phyloP scores from a whole-genome alignment of 1,140 invertebrate genomes.

The Gyrodactylus salaris region DNA sequence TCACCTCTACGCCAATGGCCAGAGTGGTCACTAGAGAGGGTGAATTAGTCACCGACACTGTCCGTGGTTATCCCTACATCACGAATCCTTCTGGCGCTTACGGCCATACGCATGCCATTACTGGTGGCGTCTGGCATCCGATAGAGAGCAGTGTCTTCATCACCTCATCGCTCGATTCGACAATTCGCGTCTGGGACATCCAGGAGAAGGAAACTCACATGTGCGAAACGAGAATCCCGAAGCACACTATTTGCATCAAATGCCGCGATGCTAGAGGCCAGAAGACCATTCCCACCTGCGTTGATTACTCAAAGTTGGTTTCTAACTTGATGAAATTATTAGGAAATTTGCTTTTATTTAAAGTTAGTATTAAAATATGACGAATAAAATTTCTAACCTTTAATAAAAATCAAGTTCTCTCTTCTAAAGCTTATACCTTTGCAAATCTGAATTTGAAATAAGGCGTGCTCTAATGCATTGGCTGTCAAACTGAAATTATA shows the following conservation, averaged over 20 bases:
- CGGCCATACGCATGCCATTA: not conserved
- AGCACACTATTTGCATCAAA: not conserved
- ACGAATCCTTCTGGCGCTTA: not conserved
- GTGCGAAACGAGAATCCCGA: not conserved
- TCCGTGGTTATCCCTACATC: not conserved
- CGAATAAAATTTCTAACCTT: too few species aligned
- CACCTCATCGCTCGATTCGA: not conserved
- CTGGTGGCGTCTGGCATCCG: not conserved
- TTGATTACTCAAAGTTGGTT: not conserved
- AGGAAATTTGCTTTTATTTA: too few species aligned
- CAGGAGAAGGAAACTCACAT: not conserved
- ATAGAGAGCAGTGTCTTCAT: not conserved
- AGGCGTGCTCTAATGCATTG: too few species aligned
- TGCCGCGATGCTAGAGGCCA: not conserved
- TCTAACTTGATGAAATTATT: not conserved
- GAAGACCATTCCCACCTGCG: not conserved
- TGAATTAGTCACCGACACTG: not conserved
- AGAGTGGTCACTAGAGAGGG: not conserved
- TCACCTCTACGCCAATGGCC: not conserved
- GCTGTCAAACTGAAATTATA: too few species aligned
- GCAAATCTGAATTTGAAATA: too few species aligned
- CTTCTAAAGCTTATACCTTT: too few species aligned
- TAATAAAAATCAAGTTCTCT: too few species aligned
- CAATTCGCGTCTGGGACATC: not conserved
- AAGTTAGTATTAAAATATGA: too few species aligned